Percentiles rank a stretch among this genome's conserved stretches.
These are phyloP conservation scores for Hirtodrosophila duncani DNA, from an alignment of 2,888 invertebrate genomes.

Conservation along the genomic window DNA sequence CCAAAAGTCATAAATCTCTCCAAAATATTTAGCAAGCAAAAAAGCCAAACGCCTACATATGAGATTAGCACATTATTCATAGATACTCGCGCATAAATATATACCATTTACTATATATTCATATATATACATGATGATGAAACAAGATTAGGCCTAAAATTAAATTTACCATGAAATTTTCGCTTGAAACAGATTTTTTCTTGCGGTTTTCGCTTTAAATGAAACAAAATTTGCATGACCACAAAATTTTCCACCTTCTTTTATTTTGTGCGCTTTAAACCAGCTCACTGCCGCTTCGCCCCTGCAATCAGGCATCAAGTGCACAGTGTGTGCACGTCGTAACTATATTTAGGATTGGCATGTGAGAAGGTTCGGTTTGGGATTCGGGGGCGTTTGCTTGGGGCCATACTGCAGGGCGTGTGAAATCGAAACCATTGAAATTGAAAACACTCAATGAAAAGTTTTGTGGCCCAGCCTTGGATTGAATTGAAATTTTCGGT, in stretches of 20 bases:
- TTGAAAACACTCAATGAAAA: constrained; percentile 64
- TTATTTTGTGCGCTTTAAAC: not conserved
- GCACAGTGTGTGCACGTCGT: constrained; percentile 31
- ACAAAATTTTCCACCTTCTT: constrained; percentile 12
- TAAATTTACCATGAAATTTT: constrained; percentile 8
- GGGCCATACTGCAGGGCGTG: constrained; percentile 38
- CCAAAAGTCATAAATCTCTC: constrained; percentile 27
- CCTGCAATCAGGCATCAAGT: constrained; percentile 28
- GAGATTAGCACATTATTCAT: constrained; percentile 26
- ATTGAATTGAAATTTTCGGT: constrained; percentile 55
- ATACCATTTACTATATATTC: not conserved
- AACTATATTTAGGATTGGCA: not conserved
- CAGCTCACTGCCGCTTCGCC: not conserved
- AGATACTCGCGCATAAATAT: constrained; percentile 3
- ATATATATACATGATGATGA: not conserved
- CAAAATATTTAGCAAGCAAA: constrained; percentile 26
- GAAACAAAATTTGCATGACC: not conserved
- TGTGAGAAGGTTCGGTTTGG: constrained; percentile 31
- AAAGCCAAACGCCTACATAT: constrained; percentile 24
- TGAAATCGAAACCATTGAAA: constrained; percentile 66
- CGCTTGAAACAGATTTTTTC: constrained; percentile 3
- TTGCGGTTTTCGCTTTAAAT: not conserved
- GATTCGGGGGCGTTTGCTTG: constrained; percentile 7
- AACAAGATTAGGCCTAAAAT: constrained; percentile 23
- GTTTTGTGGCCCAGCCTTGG: constrained; percentile 55